Evolutionary conservation across 2,888 invertebrate genomes (phyloP), one percentile per base, ranked within the genome.

Genomic region (Tinea semifulvella): DNA sequence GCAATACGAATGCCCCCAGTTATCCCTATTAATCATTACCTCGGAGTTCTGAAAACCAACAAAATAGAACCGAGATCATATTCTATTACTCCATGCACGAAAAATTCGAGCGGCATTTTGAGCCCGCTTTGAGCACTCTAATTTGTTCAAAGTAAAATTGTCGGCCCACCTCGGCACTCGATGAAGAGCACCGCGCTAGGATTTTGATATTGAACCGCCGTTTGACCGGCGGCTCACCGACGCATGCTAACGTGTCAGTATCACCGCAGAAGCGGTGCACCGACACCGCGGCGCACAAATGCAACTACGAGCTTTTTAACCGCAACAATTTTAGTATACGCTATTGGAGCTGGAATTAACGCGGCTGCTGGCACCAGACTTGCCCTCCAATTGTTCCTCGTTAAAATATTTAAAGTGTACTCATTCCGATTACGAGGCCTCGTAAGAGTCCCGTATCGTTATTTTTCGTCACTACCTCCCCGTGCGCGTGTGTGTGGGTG

Each of bases 251-350:
- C 60, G 58, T 57, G 57, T 54, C 57, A 55, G 58, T 56, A 52
- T 56, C 55, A 68, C 63, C 66, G 63, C 68, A 60, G 64, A 55
- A 52, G 63, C 68, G 69, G 65, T 65, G 71, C 65, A 73, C 73
- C 72, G 64, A 65, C 72, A 68, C 72, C 70, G 69, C 64, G 65
- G 63, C 64, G 67, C 71, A 64, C 64, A 64, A 63, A 73, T 80
- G 71, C 75, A 76, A 84, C 80, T 81, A 83, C 81, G 83, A 82
- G 79, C 83, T 80, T 84, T 85, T 85, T 83, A 85, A 84, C 82
- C 82, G 84, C 85, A 87, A 83, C 85, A 88, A 86, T 82, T 84
- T 85, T 85, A 85, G 84, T 86, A 87, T 85, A 85, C 83, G 81
- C 83, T 84, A 76, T 82, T 81, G 80, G 84, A 86, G 85, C 85